phyloP scores from a whole-genome alignment of 2,797 vertebrate species.

The Trachurus trachurus region DNA sequence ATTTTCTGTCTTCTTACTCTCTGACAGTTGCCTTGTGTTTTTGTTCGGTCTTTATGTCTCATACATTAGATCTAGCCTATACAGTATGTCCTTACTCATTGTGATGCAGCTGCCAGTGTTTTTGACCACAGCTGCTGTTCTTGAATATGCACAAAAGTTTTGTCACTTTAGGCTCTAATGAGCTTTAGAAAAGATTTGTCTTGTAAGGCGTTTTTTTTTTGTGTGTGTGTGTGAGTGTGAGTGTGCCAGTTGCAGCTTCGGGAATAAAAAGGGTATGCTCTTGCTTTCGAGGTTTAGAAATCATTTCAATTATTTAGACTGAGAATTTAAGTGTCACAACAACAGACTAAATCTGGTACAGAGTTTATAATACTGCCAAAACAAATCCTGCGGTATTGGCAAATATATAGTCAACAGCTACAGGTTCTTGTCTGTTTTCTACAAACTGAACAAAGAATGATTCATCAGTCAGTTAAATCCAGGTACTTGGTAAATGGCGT shows the following conservation, averaged over 20 bases:
- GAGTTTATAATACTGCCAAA: slow-evolving; percentile 15
- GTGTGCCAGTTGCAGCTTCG: slow-evolving; percentile 30
- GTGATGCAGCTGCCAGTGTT: slow-evolving; percentile 26
- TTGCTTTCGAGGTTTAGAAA: slow-evolving; percentile 22
- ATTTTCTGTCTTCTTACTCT: slow-evolving; percentile 9
- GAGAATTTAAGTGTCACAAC: slow-evolving; percentile 22
- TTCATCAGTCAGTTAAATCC: slow-evolving; percentile 34
- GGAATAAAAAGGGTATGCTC: slow-evolving; percentile 1
- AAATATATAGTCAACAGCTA: slow-evolving; percentile 24
- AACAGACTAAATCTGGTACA: slow-evolving; percentile 23
- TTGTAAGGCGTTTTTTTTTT: slow-evolving; percentile 29
- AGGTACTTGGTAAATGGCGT: slow-evolving; percentile 52
- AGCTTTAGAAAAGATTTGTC: slow-evolving; percentile 41
- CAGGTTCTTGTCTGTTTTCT: slow-evolving; percentile 14
- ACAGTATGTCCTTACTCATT: slow-evolving; percentile 6
- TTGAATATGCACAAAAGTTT: slow-evolving; percentile 24
- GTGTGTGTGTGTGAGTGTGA: neutral
- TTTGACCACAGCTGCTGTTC: slow-evolving; percentile 38
- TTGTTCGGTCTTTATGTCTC: slow-evolving; percentile 25
- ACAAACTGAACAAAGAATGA: slow-evolving; percentile 24
- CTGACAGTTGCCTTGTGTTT: slow-evolving; percentile 1
- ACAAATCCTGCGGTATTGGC: slow-evolving; percentile 13
- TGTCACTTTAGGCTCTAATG: slow-evolving; percentile 42
- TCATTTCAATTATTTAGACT: slow-evolving; percentile 17
- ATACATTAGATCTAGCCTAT: slow-evolving; percentile 2